Evolutionary conservation across 2,888 invertebrate species (phyloP).

Genomic region (Trachelus tabidus): DNA sequence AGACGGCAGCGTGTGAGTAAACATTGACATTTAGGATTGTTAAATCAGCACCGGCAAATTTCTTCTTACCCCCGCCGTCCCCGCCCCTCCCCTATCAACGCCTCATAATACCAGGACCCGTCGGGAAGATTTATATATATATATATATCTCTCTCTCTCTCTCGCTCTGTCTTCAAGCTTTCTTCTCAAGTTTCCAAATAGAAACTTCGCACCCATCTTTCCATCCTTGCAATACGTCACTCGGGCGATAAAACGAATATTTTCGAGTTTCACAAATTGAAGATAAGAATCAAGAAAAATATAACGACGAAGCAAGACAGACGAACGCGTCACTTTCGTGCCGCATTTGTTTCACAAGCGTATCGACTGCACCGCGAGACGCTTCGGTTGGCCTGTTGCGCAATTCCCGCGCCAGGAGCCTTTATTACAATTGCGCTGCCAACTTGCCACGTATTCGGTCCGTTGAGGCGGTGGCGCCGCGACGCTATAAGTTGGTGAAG

Average conservation of each 20-base stretch:
- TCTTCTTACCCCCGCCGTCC: neutral
- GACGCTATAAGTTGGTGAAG: neutral
- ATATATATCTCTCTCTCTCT: too few species aligned
- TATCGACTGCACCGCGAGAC: neutral
- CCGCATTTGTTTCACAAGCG: neutral
- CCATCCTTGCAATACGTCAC: neutral
- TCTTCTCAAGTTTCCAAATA: neutral
- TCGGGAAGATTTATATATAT: neutral
- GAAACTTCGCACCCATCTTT: neutral
- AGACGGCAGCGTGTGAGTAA: conserved; percentile 25
- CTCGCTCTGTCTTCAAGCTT: neutral
- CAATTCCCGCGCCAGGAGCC: neutral
- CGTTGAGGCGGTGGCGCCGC: neutral
- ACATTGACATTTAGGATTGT: conserved; percentile 40
- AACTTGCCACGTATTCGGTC: neutral
- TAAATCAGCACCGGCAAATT: neutral
- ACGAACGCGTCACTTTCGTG: neutral
- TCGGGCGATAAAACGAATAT: neutral
- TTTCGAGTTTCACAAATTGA: too few species aligned
- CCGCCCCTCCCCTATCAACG: neutral
- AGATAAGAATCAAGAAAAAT: neutral
- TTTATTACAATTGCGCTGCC: neutral
- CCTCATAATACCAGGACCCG: neutral
- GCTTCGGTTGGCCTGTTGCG: neutral
- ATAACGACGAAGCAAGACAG: neutral